These are phyloP conservation scores for human DNA, from an alignment of 2,113 vertebrate genomes.

Conservation along the genomic window GRCh38 chr5:139829501-139830000, in stretches of 20 bases:
- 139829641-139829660: background rate
- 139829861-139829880: background rate
- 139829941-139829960: background rate
- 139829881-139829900: background rate
- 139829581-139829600: background rate
- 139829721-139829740: background rate
- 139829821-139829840: background rate
- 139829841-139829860: background rate
- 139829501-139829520: background rate
- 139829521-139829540: background rate
- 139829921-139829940: background rate
- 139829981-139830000: background rate
- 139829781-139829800: background rate
- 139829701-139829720: too few species aligned
- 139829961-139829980: background rate
- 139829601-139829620: background rate
- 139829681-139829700: background rate
- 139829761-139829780: background rate
- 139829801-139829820: conserved; percentile 25
- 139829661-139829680: background rate
- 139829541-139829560: background rate
- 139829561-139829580: background rate
- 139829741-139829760: background rate
- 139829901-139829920: background rate
- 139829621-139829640: background rate